Percentiles rank a stretch among this genome's conserved stretches.
phyloP scores from a whole-genome alignment of 2,113 vertebrate species.

The Thamnophis sirtalis region DNA sequence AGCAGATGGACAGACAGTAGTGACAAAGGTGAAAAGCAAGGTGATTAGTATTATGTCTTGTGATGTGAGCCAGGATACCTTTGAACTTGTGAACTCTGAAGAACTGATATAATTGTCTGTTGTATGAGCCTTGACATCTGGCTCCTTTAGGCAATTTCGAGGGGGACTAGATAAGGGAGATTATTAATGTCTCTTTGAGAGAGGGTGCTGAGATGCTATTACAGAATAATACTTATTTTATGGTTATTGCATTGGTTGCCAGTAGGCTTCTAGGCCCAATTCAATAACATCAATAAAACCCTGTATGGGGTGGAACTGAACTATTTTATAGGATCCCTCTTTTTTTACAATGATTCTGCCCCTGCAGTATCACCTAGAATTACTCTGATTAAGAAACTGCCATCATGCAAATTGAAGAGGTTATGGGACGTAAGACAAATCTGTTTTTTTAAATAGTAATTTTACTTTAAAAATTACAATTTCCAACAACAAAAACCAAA shows the following conservation, averaged over 20 bases:
- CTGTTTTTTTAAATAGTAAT: not conserved
- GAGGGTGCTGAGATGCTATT: not conserved
- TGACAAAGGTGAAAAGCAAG: not conserved
- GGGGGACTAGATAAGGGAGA: not conserved
- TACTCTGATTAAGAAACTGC: not conserved
- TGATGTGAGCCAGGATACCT: not conserved
- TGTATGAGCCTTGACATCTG: not conserved
- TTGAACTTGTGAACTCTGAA: not conserved
- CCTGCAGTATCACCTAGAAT: not conserved
- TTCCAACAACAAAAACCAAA: not conserved
- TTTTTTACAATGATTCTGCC: not conserved
- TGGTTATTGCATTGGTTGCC: not conserved
- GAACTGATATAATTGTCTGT: not conserved
- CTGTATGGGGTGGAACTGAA: not conserved
- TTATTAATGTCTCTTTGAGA: not conserved
- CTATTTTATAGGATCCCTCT: not conserved
- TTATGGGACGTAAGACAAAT: not conserved
- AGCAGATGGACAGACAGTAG: not conserved
- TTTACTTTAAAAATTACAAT: not conserved
- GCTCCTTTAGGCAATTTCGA: not conserved
- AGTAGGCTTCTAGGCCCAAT: not conserved
- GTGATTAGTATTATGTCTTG: not conserved
- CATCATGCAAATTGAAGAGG: not conserved
- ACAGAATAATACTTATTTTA: not conserved
- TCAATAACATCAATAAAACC: not conserved